A percentile compares a stretch with the other conserved stretches of the same genome.
Evolutionary conservation across 2,888 invertebrate genomes (phyloP).

Genomic region (Neoascia interrupta): DNA sequence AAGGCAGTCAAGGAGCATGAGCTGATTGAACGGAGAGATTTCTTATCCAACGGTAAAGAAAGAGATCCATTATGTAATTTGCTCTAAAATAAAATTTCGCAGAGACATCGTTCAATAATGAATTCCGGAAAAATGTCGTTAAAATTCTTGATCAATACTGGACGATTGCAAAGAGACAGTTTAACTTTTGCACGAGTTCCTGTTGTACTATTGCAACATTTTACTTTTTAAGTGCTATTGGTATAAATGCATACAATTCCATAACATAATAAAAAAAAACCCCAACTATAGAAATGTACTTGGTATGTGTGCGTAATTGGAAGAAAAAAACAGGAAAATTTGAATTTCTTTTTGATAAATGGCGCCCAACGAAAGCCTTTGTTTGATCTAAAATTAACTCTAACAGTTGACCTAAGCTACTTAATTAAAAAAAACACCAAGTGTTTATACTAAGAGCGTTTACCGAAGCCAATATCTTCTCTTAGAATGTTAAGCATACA

Average conservation of each 20-base stretch:
- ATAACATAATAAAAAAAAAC: slow-evolving; percentile 58
- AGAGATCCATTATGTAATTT: no score
- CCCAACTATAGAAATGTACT: slow-evolving; percentile 68
- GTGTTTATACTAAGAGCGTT: no score
- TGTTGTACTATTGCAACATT: slow-evolving; percentile 68
- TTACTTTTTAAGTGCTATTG: slow-evolving; percentile 71
- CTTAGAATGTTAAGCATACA: no score
- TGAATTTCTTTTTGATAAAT: no score
- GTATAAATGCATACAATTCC: slow-evolving; percentile 71
- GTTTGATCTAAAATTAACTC: background rate
- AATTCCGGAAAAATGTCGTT: slow-evolving; percentile 69
- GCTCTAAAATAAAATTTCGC: no score
- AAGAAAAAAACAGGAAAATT: no score
- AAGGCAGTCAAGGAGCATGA: slow-evolving; percentile 2
- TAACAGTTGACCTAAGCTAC: no score
- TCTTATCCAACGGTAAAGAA: slow-evolving; percentile 27
- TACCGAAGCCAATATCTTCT: no score
- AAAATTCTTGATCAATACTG: slow-evolving; percentile 72
- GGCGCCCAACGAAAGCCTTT: background rate
- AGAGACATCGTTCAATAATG: slow-evolving; percentile 71
- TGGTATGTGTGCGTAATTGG: slow-evolving; percentile 72
- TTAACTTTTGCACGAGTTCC: slow-evolving; percentile 71
- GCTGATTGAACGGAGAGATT: slow-evolving; percentile 15
- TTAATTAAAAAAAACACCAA: no score
- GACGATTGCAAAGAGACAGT: slow-evolving; percentile 72